These are phyloP conservation scores for Pollimyrus isidori DNA, from an alignment of 2,113 vertebrate species.

Conservation along the genomic window DNA sequence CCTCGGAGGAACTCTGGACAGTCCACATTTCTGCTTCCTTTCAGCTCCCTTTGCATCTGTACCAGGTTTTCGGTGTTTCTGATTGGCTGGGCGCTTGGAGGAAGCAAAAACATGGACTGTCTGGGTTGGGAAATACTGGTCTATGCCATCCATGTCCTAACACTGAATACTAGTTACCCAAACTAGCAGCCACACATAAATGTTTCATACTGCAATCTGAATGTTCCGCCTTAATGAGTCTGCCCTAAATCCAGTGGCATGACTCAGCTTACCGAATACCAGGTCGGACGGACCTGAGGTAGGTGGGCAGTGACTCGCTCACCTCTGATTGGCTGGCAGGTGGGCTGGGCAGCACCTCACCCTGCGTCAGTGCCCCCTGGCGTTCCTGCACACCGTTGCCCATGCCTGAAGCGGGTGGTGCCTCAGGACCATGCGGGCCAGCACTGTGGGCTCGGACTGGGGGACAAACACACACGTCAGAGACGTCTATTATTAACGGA, in stretches of 20 bases:
- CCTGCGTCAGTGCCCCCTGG: conserved; percentile 52
- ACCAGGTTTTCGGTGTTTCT: too few relatives aligned
- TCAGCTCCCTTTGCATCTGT: too few relatives aligned
- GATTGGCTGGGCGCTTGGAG: too few relatives aligned
- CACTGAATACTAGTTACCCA: background rate
- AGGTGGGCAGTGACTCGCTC: conserved; percentile 11
- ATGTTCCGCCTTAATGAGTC: background rate
- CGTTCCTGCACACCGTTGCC: conserved; percentile 79
- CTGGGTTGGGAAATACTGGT: background rate
- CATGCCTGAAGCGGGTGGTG: conserved; percentile 60
- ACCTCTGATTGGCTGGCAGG: conserved; percentile 52
- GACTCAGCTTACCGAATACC: background rate
- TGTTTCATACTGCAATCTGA: background rate
- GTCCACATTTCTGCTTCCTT: too few relatives aligned
- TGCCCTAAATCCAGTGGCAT: background rate
- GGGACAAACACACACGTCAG: background rate
- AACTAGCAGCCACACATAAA: background rate
- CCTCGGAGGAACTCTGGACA: too few relatives aligned
- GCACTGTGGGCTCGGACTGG: conserved; percentile 18
- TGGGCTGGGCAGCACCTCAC: conserved; percentile 59
- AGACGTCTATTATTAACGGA: background rate
- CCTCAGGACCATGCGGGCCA: conserved; percentile 43
- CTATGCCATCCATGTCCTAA: background rate
- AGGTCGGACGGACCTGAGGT: background rate
- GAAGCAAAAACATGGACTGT: too few relatives aligned